These are phyloP conservation scores for Atethmia centrago DNA, from an alignment of 2,888 invertebrate genomes.

Conservation along the genomic window DNA sequence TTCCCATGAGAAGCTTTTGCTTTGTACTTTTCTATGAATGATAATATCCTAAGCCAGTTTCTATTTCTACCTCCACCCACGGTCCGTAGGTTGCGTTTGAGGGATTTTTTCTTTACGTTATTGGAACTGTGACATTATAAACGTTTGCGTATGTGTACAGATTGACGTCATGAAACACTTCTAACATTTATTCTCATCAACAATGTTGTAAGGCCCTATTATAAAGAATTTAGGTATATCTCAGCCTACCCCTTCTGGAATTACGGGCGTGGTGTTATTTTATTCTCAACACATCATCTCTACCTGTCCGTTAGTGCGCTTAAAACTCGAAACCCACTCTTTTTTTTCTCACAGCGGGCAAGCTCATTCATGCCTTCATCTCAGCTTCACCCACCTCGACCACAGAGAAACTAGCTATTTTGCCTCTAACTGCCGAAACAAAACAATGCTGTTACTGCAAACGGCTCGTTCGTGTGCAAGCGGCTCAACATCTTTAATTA, in stretches of 20 bases:
- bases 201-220: not conserved
- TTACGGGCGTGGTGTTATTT: too few species aligned
- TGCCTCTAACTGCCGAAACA: too few species aligned
- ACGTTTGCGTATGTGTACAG: not conserved
- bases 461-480: conserved; percentile 8
- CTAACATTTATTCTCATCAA: not conserved
- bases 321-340: not conserved
- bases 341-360: too few species aligned
- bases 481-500: conserved; percentile 18
- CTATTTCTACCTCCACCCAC: not conserved
- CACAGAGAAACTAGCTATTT: too few species aligned
- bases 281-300: not conserved
- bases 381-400: too few species aligned
- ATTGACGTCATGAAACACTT: not conserved
- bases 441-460: not conserved
- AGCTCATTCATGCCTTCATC: too few species aligned
- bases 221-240: not conserved
- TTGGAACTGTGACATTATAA: not conserved
- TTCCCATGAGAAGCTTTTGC: not conserved
- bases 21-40: not conserved
- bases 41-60: not conserved
- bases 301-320: not conserved
- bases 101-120: not conserved
- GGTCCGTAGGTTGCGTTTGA: not conserved
- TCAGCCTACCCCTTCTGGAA: not conserved